Base-by-base conservation (phyloP, 2,113 vertebrate species). In the Anser cygnoides region DNA sequence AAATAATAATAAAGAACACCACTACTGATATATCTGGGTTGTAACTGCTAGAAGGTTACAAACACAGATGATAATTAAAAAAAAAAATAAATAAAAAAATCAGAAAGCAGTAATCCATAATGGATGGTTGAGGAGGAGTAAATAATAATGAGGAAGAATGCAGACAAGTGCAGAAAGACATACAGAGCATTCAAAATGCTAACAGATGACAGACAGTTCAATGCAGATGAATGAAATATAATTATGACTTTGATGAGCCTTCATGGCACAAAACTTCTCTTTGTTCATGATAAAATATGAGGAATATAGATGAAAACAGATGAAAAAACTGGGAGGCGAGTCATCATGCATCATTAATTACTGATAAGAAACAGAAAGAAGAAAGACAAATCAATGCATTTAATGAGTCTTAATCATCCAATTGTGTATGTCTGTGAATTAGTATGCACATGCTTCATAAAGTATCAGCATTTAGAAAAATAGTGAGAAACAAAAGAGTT, bases 191-290 rank as follows among this genome's bases (percentile, higher is more conserved):
- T 97, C 77, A 79, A 68, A 94, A 91, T 73, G 84, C 59, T 89
- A 95, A 87, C 13, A 35, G 62, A 96, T 97, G 96, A 97, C 85
- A 97, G 96, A 95, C 88, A 97, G 92, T 26, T 97, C 93, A 96
- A 25, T 95, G 86, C 61, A 92, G 90, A 96, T 5, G 74, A 97
- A 96, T 88, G 90, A 97, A 97, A 93, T 71, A 66, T 91, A 97
- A 97, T 97, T 96, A 96, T 84, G 84, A 97, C 67, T 96, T 94
- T 96, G 93, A 97, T 91, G 91, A 96, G 93, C 74, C 77, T 96
- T 97, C 79, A n/a, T 78, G 81, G 62, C 81, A 95, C 43, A 91
- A 94, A 92, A 94, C 93, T 96, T 89, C 37, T 84, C 90, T 97
- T 96, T 97, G 88, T 97, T 91, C 63, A 0, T 89, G 91, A 95